Base-by-base conservation (phyloP, 2,888 invertebrate species). In the Drosophila nr. perissopoda region DNA sequence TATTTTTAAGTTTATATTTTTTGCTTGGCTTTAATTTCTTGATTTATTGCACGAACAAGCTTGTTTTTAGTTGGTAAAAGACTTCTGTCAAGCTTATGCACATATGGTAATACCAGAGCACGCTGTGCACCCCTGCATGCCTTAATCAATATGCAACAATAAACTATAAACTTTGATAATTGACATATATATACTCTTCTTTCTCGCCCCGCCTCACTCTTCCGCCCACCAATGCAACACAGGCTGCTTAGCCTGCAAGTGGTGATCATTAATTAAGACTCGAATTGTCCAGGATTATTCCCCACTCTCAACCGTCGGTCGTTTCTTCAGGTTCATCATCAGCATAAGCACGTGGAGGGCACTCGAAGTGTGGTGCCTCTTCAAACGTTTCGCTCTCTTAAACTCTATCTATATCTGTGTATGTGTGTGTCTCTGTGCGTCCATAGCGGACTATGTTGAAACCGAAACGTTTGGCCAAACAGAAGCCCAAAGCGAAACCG, bases 401-500 rank as follows among this genome's bases (percentile, higher is more conserved):
- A 59, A 62, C 54, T 57, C 40, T 40, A 5, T 64, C 18, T 66
- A 27, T 82, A 78, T 76, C 73, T 79, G 87, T 89, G 76, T 80
- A 83, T 84, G 80, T 84, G 82, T 83, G 76, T 76, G 83, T 87
- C 73, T 72, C 63, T 85, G 88, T 83, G 76, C 80, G 83, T 84
- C 83, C 82, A 80, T 77, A 82, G 88, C 84, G 92, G 92, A 92
- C 91, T 90, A 92, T 92, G 92, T 92, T 92, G 92, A 92, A 92
- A 89, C 91, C 89, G 84, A 92, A 92, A 90, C 92, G 92, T 76
- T 91, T 91, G 84, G 88, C 91, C 66, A 92, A 92, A 70, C 92
- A 92, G 87, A 92, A 92, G 87, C 92, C 92, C 80, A 92, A 92
- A 91, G 92, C 92, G 76, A 92, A 92, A 90, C 92, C 92, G 92